Conservation (phyloP, 2,888 invertebrate genomes). For the Polia nebulosa region DNA sequence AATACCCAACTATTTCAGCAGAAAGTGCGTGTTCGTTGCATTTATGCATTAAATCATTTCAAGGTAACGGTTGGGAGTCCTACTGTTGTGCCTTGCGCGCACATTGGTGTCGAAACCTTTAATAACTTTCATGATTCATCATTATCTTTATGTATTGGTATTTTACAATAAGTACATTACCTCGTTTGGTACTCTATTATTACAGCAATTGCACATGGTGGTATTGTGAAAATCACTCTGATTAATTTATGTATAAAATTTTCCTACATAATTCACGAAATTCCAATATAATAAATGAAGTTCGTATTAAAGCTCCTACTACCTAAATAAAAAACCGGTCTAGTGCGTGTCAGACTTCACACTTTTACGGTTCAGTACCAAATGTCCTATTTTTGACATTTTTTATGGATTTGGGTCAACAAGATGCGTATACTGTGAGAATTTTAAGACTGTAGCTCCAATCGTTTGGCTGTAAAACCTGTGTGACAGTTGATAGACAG, state of each 20-base stretch:
- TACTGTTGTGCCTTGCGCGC: constrained; percentile 29
- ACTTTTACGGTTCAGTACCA: no score
- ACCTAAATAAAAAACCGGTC: background rate
- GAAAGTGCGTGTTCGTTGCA: constrained; percentile 59
- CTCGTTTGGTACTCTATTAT: constrained; percentile 24
- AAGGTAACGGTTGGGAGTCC: constrained; percentile 61
- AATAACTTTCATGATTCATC: constrained; percentile 59
- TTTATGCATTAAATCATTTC: constrained; percentile 69
- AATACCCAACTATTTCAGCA: constrained; percentile 54
- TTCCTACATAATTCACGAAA: background rate
- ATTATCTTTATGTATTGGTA: constrained; percentile 44
- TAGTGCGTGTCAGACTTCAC: no score
- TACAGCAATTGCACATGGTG: constrained; percentile 22
- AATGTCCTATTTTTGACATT: no score
- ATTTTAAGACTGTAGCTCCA: no score
- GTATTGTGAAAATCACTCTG: constrained; percentile 31
- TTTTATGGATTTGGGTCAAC: no score
- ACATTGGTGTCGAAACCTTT: constrained; percentile 55
- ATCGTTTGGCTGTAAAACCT: no score
- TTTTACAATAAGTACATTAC: constrained; percentile 46
- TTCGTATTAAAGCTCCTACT: background rate
- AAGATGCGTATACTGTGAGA: no score
- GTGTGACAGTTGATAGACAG: no score
- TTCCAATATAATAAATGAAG: background rate
- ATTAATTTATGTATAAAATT: background rate